These are phyloP conservation scores for Limulus polyphemus DNA, from an alignment of 2,888 invertebrate species.

Conservation along the genomic window DNA sequence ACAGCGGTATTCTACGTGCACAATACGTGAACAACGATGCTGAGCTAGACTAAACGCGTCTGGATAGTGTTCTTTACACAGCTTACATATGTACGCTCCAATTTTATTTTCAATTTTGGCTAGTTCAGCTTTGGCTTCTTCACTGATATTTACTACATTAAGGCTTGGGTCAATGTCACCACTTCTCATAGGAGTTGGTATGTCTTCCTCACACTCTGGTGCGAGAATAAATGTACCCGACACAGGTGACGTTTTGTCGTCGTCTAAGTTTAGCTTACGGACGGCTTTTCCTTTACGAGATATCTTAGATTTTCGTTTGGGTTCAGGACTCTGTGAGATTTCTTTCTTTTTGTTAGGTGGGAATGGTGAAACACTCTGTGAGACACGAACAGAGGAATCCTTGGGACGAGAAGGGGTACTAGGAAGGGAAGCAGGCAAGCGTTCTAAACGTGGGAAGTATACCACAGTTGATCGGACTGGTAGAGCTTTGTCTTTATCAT, in stretches of 20 bases:
- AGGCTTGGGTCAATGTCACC: slow-evolving; percentile 90
- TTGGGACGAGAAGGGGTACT: neutral
- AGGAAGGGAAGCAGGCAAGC: slow-evolving; percentile 8
- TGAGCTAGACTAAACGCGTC: slow-evolving; percentile 95
- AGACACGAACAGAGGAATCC: neutral
- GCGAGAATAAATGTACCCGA: slow-evolving; percentile 85
- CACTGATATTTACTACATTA: slow-evolving; percentile 90
- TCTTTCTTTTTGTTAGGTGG: too few relatives aligned
- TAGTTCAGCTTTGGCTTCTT: slow-evolving; percentile 82
- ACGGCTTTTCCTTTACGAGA: slow-evolving; percentile 42
- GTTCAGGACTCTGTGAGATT: neutral
- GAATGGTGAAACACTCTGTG: neutral
- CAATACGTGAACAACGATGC: slow-evolving; percentile 89
- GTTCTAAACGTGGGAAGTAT: neutral
- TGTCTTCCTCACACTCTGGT: slow-evolving; percentile 63
- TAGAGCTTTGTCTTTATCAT: too few relatives aligned
- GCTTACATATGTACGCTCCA: slow-evolving; percentile 86
- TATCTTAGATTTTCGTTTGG: slow-evolving; percentile 33
- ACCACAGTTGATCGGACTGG: neutral
- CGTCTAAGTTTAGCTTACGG: slow-evolving; percentile 69
- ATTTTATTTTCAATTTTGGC: slow-evolving; percentile 92
- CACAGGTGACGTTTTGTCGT: slow-evolving; percentile 82
- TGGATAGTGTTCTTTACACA: slow-evolving; percentile 80
- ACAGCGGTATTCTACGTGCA: slow-evolving; percentile 94
- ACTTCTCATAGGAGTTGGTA: slow-evolving; percentile 43